A percentile compares a stretch with the other conserved stretches of the same genome.
These are phyloP conservation scores for Hydrozoanthus tunicans DNA, from an alignment of 64 coral and sea anemone species.

Conservation along the genomic window DNA sequence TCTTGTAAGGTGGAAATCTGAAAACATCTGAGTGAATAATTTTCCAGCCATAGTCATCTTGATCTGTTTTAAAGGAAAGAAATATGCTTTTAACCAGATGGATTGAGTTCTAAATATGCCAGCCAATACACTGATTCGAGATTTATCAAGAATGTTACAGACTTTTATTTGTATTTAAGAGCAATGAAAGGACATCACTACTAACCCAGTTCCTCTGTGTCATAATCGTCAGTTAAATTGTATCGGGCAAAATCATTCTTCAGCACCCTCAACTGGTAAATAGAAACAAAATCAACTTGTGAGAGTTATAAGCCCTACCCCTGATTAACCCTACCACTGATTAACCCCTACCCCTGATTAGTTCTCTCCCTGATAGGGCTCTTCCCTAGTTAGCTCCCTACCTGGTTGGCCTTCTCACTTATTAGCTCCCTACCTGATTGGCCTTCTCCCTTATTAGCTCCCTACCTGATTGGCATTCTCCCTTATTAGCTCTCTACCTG, in stretches of 20 bases:
- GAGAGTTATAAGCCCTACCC: not conserved
- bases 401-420: too few species aligned
- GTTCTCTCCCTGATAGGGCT: too few species aligned
- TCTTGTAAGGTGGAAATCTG: slow-evolving; percentile 95
- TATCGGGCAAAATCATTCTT: slow-evolving; percentile 72
- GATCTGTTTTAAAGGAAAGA: slow-evolving; percentile 61
- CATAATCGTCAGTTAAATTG: slow-evolving; percentile 65
- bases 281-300: not conserved
- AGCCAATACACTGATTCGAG: not conserved
- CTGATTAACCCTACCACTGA: too few species aligned
- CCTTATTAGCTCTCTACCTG: too few species aligned
- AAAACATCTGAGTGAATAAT: slow-evolving; percentile 97
- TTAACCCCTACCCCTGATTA: too few species aligned
- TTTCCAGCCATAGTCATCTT: slow-evolving; percentile 98
- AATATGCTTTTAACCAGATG: not conserved
- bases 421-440: too few species aligned
- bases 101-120: not conserved
- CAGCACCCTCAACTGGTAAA: slow-evolving; percentile 48
- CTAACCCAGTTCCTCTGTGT: slow-evolving; percentile 58
- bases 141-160: too few species aligned
- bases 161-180: too few species aligned
- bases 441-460: too few species aligned
- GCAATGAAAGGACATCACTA: not conserved
- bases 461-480: too few species aligned
- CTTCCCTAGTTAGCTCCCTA: too few species aligned